Evolutionary conservation across 2,113 vertebrate genomes (phyloP).

Genomic region (Eretmodus cyanostictus): DNA sequence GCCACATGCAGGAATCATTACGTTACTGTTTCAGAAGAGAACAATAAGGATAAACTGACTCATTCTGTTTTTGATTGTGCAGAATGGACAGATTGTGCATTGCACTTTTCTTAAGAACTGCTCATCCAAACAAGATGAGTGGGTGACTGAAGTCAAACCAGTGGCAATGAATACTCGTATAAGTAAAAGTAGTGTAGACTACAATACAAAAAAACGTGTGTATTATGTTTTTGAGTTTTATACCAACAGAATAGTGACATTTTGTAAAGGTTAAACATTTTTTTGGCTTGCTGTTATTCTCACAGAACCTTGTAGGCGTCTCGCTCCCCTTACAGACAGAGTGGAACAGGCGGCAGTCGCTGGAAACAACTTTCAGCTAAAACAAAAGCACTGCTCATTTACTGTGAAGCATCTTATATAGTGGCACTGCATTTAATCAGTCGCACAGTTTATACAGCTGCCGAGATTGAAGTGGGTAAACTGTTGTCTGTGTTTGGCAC

Average conservation of each 20-base stretch:
- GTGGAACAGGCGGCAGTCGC: not conserved
- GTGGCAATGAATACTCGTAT: fast-evolving
- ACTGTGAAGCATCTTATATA: not conserved
- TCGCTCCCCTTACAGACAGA: not conserved
- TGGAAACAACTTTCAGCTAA: not conserved
- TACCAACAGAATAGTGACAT: not conserved
- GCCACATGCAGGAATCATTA: not conserved
- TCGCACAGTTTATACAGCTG: not conserved
- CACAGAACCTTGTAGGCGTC: not conserved
- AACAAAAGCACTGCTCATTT: not conserved
- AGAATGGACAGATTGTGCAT: not conserved
- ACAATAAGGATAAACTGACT: not conserved
- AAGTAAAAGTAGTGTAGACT: not conserved
- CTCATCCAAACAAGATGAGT: not conserved
- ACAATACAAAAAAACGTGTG: not conserved
- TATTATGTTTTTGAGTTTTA: not conserved
- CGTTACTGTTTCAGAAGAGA: not conserved
- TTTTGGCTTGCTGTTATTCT: not conserved
- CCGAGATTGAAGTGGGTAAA: not conserved
- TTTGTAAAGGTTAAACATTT: not conserved
- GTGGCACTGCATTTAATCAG: not conserved
- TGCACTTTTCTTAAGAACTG: not conserved
- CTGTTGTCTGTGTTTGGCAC: not conserved
- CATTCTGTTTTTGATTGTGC: not conserved
- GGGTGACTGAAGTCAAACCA: not conserved